These are phyloP conservation scores for Tanytarsus gracilentus DNA, from an alignment of 2,888 invertebrate genomes.

Conservation along the genomic window DNA sequence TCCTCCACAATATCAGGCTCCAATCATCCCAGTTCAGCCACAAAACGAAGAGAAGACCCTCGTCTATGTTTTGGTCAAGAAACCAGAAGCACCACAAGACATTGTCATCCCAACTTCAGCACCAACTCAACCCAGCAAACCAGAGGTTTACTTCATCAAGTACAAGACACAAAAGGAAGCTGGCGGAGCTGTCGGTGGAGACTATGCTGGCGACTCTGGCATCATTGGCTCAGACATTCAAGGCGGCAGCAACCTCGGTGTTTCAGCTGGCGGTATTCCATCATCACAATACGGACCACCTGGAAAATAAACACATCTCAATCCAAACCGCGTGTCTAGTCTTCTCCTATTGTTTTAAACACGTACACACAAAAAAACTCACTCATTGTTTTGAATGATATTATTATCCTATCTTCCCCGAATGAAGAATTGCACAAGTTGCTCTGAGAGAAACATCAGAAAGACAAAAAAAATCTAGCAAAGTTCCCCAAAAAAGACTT, in stretches of 20 bases:
- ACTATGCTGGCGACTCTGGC: background rate
- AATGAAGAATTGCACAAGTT: background rate
- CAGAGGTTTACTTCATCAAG: constrained; percentile 83
- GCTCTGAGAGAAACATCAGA: background rate
- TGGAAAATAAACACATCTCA: constrained; percentile 14
- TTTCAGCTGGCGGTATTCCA: background rate
- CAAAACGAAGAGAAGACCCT: constrained; percentile 83
- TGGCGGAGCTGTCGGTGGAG: constrained; percentile 33
- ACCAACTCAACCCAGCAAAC: constrained; percentile 78
- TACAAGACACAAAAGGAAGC: constrained; percentile 51
- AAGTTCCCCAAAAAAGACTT: background rate
- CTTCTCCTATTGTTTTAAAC: constrained; percentile 18
- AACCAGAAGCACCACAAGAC: constrained; percentile 75
- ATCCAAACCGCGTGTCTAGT: constrained; percentile 24
- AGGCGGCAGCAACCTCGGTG: too few species aligned
- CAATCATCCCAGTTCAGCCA: constrained; percentile 67
- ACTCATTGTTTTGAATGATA: background rate
- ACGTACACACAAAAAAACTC: background rate
- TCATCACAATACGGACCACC: constrained; percentile 27
- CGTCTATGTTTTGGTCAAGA: constrained; percentile 81
- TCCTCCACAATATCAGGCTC: constrained; percentile 70
- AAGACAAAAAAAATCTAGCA: background rate
- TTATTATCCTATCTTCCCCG: background rate
- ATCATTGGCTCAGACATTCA: background rate
- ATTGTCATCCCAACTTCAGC: constrained; percentile 66